These are phyloP conservation scores for Sebastiscus albofasciatus DNA, from an alignment of 2,797 vertebrate species.

Conservation along the genomic window DNA sequence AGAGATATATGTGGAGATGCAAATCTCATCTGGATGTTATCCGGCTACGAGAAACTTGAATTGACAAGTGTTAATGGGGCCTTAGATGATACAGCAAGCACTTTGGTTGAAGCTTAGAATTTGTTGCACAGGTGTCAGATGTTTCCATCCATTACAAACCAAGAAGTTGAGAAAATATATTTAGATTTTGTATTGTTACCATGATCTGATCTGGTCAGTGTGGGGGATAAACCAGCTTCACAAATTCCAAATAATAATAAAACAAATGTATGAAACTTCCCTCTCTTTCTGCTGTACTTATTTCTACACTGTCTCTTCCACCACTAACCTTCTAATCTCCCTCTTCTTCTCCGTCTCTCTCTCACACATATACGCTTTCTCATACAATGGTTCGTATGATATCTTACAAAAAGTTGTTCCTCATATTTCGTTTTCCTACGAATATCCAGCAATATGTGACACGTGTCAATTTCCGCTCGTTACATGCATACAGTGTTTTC, in stretches of 20 bases:
- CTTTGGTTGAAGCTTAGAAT: not conserved
- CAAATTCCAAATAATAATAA: not conserved
- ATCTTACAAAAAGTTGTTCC: no score
- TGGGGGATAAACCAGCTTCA: not conserved
- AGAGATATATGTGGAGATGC: not conserved
- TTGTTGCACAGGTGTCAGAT: not conserved
- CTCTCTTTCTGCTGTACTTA: no score
- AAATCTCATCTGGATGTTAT: not conserved
- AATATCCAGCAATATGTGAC: no score
- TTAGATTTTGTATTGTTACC: not conserved
- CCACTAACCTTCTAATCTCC: fast-evolving
- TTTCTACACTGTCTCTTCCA: fast-evolving
- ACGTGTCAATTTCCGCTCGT: fast-evolving
- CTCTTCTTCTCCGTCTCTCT: not conserved
- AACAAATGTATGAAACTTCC: no score
- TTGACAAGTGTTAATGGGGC: not conserved
- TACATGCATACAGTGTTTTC: no score
- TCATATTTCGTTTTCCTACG: no score
- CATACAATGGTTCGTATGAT: no score
- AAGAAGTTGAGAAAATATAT: not conserved
- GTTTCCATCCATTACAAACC: not conserved
- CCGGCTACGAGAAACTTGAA: not conserved
- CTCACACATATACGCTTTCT: no score
- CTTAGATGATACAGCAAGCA: not conserved
- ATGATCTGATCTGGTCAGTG: not conserved